Evolutionary conservation across 2,888 invertebrate species (phyloP).

Genomic region (Rosalia funebris): DNA sequence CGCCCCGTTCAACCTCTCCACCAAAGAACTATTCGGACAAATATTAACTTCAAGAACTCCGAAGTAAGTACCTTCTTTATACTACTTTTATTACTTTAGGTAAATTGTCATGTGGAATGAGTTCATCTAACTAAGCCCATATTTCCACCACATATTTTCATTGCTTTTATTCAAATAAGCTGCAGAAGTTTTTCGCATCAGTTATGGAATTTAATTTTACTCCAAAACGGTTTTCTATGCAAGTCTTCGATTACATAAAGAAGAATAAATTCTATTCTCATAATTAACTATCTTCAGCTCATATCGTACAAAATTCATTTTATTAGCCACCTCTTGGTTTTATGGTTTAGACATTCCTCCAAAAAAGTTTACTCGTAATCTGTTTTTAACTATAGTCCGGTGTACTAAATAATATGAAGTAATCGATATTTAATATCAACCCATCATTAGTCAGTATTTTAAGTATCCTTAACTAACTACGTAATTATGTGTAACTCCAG

Average conservation of each 20-base stretch:
- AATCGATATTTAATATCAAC: no score
- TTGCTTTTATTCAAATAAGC: slow-evolving; percentile 35
- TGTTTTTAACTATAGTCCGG: no score
- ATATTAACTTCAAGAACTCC: slow-evolving; percentile 90
- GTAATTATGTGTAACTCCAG: no score
- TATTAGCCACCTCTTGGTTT: no score
- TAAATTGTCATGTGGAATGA: slow-evolving; percentile 35
- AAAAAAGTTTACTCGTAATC: no score
- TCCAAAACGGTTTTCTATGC: not conserved
- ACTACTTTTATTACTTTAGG: slow-evolving; percentile 32
- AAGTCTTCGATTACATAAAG: not conserved
- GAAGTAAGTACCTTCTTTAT: slow-evolving; percentile 51
- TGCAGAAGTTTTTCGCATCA: slow-evolving; percentile 12
- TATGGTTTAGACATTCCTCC: no score
- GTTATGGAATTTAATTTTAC: slow-evolving; percentile 17
- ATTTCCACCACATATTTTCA: slow-evolving; percentile 36
- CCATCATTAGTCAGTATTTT: no score
- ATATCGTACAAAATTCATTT: no score
- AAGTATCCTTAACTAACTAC: no score
- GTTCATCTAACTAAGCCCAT: slow-evolving; percentile 17
- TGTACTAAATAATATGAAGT: no score
- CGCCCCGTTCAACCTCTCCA: slow-evolving; percentile 92
- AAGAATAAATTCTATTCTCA: no score
- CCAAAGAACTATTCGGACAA: slow-evolving; percentile 93
- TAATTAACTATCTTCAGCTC: no score